Conservation (phyloP, 35 echinoderm and acorn worm genomes). For the Hemicentrotus pulcherrimus region DNA sequence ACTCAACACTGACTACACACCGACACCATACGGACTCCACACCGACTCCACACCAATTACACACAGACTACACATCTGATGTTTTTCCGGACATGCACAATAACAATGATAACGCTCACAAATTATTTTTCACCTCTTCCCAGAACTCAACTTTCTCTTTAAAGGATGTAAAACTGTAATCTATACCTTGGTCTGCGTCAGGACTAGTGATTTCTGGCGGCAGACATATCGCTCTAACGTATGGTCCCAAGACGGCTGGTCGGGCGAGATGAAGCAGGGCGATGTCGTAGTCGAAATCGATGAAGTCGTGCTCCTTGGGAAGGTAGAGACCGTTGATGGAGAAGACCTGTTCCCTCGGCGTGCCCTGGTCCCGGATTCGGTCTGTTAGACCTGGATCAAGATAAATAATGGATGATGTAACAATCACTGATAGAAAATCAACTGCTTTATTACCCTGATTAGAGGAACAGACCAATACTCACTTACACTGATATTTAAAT, state of each 20-base stretch:
- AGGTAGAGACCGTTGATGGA: conserved; percentile 73
- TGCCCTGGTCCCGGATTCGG: conserved; percentile 57
- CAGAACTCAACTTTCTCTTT: no score
- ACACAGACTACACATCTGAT: no score
- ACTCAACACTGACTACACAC: no score
- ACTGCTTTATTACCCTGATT: no score
- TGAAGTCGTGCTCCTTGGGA: conserved; percentile 88
- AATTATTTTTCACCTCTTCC: no score
- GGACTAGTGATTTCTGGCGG: conserved; percentile 71
- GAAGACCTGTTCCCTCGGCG: conserved; percentile 70
- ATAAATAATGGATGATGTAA: neutral
- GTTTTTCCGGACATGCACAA: no score
- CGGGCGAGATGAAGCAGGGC: conserved; percentile 73
- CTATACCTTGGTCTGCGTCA: conserved; percentile 68
- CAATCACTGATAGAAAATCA: neutral
- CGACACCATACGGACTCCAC: no score
- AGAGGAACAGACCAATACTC: no score
- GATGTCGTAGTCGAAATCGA: conserved; percentile 96
- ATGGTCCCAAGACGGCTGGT: conserved; percentile 65
- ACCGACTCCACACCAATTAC: no score
- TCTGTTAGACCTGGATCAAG: conserved; percentile 68
- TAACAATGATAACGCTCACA: no score
- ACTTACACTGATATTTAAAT: no score
- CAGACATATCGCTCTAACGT: conserved; percentile 82
- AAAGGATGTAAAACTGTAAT: neutral